Base-by-base conservation (phyloP, 2,797 vertebrate genomes). In the Argentina silus region DNA sequence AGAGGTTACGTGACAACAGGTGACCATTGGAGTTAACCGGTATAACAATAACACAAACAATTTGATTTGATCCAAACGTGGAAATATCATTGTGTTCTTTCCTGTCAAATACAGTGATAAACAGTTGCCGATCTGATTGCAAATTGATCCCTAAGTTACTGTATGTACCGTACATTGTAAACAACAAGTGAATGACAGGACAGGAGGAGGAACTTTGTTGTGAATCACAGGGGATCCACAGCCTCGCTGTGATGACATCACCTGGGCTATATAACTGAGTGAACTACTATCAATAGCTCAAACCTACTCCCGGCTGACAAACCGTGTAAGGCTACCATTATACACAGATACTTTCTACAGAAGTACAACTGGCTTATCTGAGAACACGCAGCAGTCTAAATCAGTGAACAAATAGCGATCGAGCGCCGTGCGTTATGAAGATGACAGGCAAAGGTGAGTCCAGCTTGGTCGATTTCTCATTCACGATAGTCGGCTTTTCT, bases 371-470 rank as follows among this genome's bases (percentile, higher is more conserved):
- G 2, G 27, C 27, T 36, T 4, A 1, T 36, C 27, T 36, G 27
- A 15, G 64, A 21, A 48, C 51, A 45, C 19, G 11, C 21, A 50
- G 44, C 23, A 66, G 17, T 66, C 45, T 48, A 19, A 11, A 14
- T 12, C 63, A 65, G 44, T 23, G 3, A 15, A 45, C 7, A 17
- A 42, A 63, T 7, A 27, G 6, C 21, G 36, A 27, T 8, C 19
- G 50, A 68, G 19, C 53, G 5, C 11, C 21, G n/a, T 14, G 19
- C 56, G 36, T 8, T 9, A 21, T 15, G 6, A 70, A 77, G 60
- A 88, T 92, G 88, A 51, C 75, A 0, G 3, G 2, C 2, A 68
- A 65, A 0, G 87, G 91, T 93, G 61, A 89, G 84, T 83, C 0
- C 53, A 3, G 47, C 5, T 1, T 10, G 0, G 3, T 60, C 78